Evolutionary conservation across 2,113 vertebrate species (phyloP).

Genomic region (Nipponia nippon): DNA sequence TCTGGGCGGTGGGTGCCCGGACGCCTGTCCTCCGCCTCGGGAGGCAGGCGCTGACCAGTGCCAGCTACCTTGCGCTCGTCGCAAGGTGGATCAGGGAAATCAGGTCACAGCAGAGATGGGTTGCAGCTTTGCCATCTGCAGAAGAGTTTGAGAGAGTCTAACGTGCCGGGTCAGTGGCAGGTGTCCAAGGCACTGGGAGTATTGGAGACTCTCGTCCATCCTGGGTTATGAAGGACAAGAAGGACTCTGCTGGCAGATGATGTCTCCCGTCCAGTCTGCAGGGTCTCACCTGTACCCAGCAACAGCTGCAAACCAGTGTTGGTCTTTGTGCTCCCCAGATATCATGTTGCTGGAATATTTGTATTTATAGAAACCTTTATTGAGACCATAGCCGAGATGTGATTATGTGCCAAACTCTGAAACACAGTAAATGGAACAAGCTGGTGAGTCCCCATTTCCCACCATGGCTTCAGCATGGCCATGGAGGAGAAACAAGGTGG

Average conservation of each 20-base stretch:
- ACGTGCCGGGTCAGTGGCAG: neutral
- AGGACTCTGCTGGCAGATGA: neutral
- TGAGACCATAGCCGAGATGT: neutral
- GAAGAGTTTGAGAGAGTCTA: neutral
- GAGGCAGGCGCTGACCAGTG: neutral
- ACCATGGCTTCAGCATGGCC: neutral
- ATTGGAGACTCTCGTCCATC: neutral
- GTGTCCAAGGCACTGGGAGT: neutral
- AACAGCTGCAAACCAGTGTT: neutral
- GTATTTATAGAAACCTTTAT: neutral
- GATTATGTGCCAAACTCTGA: neutral
- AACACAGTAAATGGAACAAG: neutral
- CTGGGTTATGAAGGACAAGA: neutral
- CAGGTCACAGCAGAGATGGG: neutral
- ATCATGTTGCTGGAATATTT: neutral
- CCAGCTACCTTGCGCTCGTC: accelerated
- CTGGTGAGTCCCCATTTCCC: neutral
- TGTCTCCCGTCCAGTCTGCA: neutral
- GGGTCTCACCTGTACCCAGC: accelerated
- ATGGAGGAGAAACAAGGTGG: neutral
- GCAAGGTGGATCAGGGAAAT: neutral
- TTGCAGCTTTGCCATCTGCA: neutral
- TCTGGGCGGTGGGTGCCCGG: neutral
- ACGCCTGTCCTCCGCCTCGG: accelerated
- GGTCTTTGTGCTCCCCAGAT: neutral